Evolutionary conservation across 2,888 invertebrate genomes (phyloP).

Genomic region (Tetramorium bicarinatum): DNA sequence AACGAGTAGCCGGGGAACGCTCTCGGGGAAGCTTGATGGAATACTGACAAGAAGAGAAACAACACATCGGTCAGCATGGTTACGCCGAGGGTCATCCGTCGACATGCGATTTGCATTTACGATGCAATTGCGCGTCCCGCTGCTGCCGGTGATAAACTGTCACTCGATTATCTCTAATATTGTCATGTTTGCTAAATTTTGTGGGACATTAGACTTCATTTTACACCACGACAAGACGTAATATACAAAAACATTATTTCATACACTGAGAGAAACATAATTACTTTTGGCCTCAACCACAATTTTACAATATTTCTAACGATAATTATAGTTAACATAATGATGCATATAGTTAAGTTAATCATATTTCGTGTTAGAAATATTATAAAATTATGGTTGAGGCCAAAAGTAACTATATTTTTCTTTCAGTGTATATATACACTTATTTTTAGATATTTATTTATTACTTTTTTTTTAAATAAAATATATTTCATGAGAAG

Average conservation of each 20-base stretch:
- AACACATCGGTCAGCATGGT: conserved; percentile 46
- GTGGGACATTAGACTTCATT: background rate
- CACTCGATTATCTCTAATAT: conserved; percentile 36
- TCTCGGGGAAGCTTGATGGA: conserved; percentile 47
- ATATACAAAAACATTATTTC: conserved; percentile 1
- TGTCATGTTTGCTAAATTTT: background rate
- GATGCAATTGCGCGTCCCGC: conserved; percentile 47
- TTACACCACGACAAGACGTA: background rate
- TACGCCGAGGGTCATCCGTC: conserved; percentile 37
- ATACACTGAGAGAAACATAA: background rate
- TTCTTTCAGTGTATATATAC: background rate
- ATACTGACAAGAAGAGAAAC: conserved; percentile 62
- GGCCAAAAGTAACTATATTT: no score
- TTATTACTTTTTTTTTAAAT: no score
- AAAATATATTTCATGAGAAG: background rate
- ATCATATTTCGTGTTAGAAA: no score
- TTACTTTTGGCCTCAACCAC: no score
- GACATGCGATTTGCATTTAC: conserved; percentile 56
- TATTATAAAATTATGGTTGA: no score
- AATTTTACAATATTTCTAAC: no score
- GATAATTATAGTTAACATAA: no score
- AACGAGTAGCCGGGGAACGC: conserved; percentile 48
- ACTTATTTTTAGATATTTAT: background rate
- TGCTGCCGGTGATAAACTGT: conserved; percentile 37
- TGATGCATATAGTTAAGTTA: no score